Percentiles rank a stretch among this genome's conserved stretches.
phyloP scores from a whole-genome alignment of 2,888 invertebrate genomes.

The Ephialtes manifestator region DNA sequence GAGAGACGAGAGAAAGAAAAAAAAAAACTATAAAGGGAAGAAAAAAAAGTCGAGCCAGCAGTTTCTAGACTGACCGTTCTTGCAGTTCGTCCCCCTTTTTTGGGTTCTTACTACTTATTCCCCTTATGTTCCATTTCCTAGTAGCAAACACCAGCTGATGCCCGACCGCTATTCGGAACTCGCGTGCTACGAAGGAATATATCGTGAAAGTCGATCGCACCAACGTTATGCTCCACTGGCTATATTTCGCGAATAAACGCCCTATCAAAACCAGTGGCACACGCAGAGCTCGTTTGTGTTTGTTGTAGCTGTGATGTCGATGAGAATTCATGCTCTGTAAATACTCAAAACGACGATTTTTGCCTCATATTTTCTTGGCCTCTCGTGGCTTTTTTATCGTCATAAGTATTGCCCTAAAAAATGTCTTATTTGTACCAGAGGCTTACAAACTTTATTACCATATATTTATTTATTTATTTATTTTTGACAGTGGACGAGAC shows the following conservation, averaged over 20 bases:
- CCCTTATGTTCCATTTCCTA: conserved; percentile 20
- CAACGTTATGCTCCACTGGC: conserved; percentile 18
- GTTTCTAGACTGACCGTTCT: conserved; percentile 7
- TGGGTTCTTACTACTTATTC: conserved; percentile 4
- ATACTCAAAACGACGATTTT: background rate
- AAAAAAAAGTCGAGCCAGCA: conserved; percentile 34
- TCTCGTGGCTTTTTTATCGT: background rate
- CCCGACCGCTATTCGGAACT: conserved; percentile 23
- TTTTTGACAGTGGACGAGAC: no score
- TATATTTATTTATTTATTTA: no score
- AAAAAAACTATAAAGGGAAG: background rate
- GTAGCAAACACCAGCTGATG: conserved; percentile 40
- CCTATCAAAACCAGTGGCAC: background rate
- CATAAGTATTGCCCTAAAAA: background rate
- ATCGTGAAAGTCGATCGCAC: conserved; percentile 18
- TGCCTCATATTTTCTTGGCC: conserved; percentile 1
- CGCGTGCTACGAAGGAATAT: conserved; percentile 47
- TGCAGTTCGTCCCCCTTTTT: background rate
- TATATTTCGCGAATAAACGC: conserved; percentile 35
- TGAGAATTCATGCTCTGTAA: background rate
- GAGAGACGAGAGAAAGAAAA: background rate
- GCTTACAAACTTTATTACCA: no score
- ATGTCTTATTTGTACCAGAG: background rate
- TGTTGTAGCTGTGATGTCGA: background rate
- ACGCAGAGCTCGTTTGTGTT: conserved; percentile 1